Evolutionary conservation across 64 coral and sea anemone species (phyloP), one percentile per base, ranked within the genome.

Genomic region (Exaiptasia diaphana): DNA sequence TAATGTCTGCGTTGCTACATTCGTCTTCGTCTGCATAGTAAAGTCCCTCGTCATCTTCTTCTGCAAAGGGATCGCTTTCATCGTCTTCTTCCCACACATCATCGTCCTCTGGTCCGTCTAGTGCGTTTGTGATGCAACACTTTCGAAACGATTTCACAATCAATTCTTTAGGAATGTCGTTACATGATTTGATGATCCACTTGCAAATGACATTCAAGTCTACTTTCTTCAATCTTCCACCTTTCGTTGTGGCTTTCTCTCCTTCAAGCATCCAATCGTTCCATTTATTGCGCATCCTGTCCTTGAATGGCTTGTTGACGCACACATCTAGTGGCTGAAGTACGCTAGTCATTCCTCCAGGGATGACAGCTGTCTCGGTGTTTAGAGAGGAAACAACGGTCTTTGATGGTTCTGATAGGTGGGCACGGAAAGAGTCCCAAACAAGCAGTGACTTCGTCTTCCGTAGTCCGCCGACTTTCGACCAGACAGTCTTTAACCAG

Each of bases 251-350:
- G 17, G 64, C 73, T 37, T 89, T 35, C 20, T 80, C 63, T 3
- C 49, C 82, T 7, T 41, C 40, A 4, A 80, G 21, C 75, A 90
- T 75, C 87, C 77, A 90, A 11, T 74, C 61, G 5, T 82, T 50
- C 77, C 78, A 90, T 28, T 61, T 71, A 31, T 50, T 50, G 67
- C 70, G 40, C 40, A 90, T 27, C 21, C 20, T 21, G 20, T 75
- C 77, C 43, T 82, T 90, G 55, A 77, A 87, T 12, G 59, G 73
- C 58, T 76, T 87, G 71, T 87, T 76, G 44, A 87, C 38, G n/a
- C 54, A 77, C 15, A 67, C 85, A 87, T 87, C 71, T 63, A 87
- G 41, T 23, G 74, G 71, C 43, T 87, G 85, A 24, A 87, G 73
- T 7, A 87, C 20, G 18, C 50, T 17, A 34, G 85, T 87, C 57